Evolutionary conservation across 2,797 vertebrate genomes (phyloP).

Genomic region (Platalea minor): DNA sequence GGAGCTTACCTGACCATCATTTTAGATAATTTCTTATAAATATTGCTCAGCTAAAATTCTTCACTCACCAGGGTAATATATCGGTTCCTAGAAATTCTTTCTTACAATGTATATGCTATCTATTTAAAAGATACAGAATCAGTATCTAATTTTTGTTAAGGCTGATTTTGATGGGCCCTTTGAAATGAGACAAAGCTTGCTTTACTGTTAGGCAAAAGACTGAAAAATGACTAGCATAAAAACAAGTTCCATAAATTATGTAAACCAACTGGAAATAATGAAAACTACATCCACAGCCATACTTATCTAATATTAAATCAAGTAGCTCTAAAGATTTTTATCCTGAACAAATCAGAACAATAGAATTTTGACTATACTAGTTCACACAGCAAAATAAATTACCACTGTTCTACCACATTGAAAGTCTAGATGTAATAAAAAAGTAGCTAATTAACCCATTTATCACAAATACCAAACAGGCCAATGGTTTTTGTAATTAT

Average conservation of each 20-base stretch:
- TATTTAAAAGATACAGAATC: background rate
- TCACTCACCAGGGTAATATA: background rate
- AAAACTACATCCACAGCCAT: background rate
- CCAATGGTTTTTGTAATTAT: constrained; percentile 76
- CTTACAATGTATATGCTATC: rapidly evolving
- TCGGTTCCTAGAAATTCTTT: background rate
- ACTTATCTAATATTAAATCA: background rate
- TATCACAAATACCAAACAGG: constrained; percentile 75
- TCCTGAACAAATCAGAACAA: constrained; percentile 21
- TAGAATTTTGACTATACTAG: constrained; percentile 10
- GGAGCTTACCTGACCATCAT: background rate
- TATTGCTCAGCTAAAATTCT: background rate
- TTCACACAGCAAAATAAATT: constrained; percentile 64
- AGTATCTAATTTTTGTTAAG: background rate
- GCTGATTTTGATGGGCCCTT: background rate
- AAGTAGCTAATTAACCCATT: constrained; percentile 70
- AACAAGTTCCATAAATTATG: background rate
- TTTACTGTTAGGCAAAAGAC: background rate
- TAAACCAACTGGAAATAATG: background rate
- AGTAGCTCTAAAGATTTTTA: constrained; percentile 16
- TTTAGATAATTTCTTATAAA: background rate
- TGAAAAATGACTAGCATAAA: background rate
- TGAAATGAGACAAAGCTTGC: background rate
- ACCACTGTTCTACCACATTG: background rate
- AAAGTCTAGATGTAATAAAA: constrained; percentile 55